These are phyloP conservation scores for Micropterix aruncella DNA, from an alignment of 2,888 invertebrate genomes.

Conservation along the genomic window DNA sequence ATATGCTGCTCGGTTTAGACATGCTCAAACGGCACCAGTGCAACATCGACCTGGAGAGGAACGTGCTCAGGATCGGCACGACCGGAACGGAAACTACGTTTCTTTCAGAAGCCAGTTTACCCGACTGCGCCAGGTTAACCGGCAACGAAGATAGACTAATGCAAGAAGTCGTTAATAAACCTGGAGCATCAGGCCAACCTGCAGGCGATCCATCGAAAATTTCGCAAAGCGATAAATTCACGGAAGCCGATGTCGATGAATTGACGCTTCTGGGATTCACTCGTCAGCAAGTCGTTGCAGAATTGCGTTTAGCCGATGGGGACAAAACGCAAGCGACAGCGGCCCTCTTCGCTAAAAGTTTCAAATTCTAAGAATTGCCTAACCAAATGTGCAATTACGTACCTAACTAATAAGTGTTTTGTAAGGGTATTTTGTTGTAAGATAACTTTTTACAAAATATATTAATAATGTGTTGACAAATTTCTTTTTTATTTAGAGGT, in stretches of 20 bases:
- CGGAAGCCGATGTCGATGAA: constrained; percentile 64
- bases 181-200: neutral
- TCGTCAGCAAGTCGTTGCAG: constrained; percentile 66
- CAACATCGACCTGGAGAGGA: constrained; percentile 66
- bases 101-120: constrained; percentile 42
- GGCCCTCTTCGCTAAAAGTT: constrained; percentile 73
- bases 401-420: no score
- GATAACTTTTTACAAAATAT: no score
- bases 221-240: constrained; percentile 49
- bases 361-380: constrained; percentile 61
- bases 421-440: no score
- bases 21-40: constrained; percentile 86
- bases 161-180: constrained; percentile 54
- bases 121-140: constrained; percentile 69
- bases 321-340: constrained; percentile 77
- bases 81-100: constrained; percentile 75
- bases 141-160: constrained; percentile 56
- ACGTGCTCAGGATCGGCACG: constrained; percentile 69
- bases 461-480: no score
- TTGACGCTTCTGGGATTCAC: constrained; percentile 67
- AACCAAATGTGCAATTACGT: no score
- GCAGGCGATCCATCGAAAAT: constrained; percentile 22
- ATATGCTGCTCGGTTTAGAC: constrained; percentile 82
- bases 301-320: constrained; percentile 67
- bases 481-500: no score